Percentiles rank a stretch among this genome's conserved stretches.
phyloP scores from a whole-genome alignment of 2,113 vertebrate species.

The Argyrosomus japonicus region DNA sequence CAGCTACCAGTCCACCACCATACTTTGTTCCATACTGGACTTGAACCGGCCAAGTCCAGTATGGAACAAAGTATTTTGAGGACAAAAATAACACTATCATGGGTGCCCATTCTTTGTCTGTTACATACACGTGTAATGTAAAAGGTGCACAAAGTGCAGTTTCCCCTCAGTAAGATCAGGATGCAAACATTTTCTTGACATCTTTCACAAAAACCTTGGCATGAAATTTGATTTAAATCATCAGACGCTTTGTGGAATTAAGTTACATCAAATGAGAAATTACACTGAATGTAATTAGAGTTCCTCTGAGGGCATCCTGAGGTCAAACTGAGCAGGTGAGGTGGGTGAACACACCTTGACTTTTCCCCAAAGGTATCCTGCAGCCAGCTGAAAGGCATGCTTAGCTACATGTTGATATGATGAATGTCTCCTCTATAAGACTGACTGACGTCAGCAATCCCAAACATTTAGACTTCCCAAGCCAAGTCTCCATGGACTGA shows the following conservation, averaged over 20 bases:
- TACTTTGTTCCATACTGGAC: no score
- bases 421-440: neutral
- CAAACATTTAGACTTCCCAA: neutral
- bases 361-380: neutral
- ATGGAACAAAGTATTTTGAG: no score
- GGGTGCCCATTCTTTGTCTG: neutral
- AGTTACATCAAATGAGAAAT: neutral
- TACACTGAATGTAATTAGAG: neutral
- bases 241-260: neutral
- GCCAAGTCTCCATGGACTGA: no score
- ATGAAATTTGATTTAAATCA: neutral
- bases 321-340: conserved; percentile 60
- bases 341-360: conserved; percentile 45
- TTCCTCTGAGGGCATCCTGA: conserved; percentile 52
- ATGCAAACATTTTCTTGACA: neutral
- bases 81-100: neutral
- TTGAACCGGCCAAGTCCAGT: no score
- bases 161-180: no score
- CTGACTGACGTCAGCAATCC: neutral
- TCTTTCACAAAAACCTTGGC: neutral
- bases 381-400: conserved; percentile 27
- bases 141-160: neutral
- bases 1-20: no score
- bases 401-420: neutral
- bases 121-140: neutral